Conservation (phyloP, 92 coral and sea anemone species). For the Zoanthus sociatus region DNA sequence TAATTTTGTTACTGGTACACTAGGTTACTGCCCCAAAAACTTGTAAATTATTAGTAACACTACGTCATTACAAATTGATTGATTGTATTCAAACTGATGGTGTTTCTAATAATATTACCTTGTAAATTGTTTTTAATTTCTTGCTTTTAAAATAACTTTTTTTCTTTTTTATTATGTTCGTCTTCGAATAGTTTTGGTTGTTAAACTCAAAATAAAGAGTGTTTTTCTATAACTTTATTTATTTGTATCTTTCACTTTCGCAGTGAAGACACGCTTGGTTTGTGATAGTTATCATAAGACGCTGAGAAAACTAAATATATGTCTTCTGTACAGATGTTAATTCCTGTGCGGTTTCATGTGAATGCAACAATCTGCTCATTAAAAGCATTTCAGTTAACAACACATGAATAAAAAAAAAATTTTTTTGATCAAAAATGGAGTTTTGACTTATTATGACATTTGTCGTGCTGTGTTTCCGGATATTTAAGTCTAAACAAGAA, state of each 20-base stretch:
- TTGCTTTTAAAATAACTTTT: background rate
- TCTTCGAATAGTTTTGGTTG: background rate
- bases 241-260: background rate
- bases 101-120: background rate
- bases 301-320: background rate
- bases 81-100: background rate
- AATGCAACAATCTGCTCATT: background rate
- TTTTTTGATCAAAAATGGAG: background rate
- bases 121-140: background rate
- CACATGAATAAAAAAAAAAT: background rate
- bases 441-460: slow-evolving; percentile 6
- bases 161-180: background rate
- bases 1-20: too few relatives aligned
- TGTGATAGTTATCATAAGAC: background rate
- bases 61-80: background rate
- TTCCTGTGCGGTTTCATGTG: background rate
- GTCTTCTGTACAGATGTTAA: background rate
- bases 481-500: background rate
- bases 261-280: background rate
- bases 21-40: too few relatives aligned
- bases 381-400: background rate
- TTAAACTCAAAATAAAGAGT: background rate
- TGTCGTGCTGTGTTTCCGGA: background rate
- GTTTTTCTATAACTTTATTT: background rate
- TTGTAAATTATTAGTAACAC: background rate